phyloP scores from a whole-genome alignment of 2,888 invertebrate species.

The Drosophila engyochracea region DNA sequence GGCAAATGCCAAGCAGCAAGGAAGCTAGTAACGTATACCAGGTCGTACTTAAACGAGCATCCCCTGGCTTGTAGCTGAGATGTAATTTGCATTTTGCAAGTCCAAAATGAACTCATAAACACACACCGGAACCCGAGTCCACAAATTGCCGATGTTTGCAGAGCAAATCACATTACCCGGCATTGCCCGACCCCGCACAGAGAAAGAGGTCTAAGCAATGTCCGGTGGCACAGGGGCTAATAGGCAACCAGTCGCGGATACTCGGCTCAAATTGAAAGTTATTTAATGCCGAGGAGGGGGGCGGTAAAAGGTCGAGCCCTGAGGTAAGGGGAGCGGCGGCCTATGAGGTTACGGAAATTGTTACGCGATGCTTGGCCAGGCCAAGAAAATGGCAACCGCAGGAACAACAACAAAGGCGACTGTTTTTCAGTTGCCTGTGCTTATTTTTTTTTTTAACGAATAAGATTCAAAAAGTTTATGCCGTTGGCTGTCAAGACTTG shows the following conservation, averaged over 20 bases:
- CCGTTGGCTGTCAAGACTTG: conserved; percentile 70
- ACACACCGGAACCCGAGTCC: conserved; percentile 61
- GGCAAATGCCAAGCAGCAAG: no score
- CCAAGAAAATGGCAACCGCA: conserved; percentile 50
- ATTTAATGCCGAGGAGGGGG: conserved; percentile 59
- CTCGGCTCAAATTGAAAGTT: conserved; percentile 80
- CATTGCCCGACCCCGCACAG: conserved; percentile 22
- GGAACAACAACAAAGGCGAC: conserved; percentile 24
- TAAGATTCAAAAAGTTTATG: conserved; percentile 81
- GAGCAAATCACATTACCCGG: conserved; percentile 49
- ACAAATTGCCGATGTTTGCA: conserved; percentile 71
- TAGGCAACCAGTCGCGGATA: conserved; percentile 66
- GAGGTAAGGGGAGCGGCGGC: conserved; percentile 34
- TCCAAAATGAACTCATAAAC: conserved; percentile 73
- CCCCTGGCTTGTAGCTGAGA: conserved; percentile 8
- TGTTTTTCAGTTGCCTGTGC: conserved; percentile 22
- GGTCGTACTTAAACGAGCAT: neutral
- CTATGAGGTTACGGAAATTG: conserved; percentile 74
- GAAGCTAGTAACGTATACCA: neutral
- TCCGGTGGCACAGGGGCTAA: conserved; percentile 61
- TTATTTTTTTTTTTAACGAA: conserved; percentile 50
- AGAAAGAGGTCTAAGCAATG: conserved; percentile 42
- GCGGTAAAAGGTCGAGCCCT: conserved; percentile 15
- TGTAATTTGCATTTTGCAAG: conserved; percentile 66
- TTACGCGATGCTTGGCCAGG: conserved; percentile 65